Conservation (phyloP, 2,113 vertebrate species). For the Monopterus albus region DNA sequence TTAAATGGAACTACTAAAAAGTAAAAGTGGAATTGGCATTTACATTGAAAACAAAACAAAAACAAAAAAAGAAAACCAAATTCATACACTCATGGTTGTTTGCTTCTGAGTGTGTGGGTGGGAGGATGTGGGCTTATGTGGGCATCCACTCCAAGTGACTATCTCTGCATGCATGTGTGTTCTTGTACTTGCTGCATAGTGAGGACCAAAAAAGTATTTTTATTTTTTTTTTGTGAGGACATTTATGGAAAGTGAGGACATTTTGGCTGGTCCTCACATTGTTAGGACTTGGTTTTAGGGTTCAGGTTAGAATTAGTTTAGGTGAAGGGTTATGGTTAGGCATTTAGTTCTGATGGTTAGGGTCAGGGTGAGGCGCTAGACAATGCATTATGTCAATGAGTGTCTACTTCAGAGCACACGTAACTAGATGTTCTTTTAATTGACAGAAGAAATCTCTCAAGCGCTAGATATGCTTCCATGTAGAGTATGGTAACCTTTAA, state of each 20-base stretch:
- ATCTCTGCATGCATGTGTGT: neutral
- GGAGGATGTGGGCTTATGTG: slow-evolving; percentile 23
- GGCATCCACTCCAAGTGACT: slow-evolving; percentile 1
- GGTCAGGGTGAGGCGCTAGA: too few species aligned
- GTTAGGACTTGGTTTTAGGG: too few species aligned
- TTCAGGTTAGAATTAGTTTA: too few species aligned
- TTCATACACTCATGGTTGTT: neutral
- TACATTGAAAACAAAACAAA: neutral
- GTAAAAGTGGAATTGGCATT: slow-evolving; percentile 53
- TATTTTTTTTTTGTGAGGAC: too few species aligned
- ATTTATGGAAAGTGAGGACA: too few species aligned
- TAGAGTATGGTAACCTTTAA: slow-evolving; percentile 84
- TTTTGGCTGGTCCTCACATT: too few species aligned
- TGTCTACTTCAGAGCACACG: slow-evolving; percentile 53
- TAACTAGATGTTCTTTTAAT: slow-evolving; percentile 72
- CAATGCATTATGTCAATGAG: too few species aligned
- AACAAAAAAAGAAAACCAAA: too few species aligned
- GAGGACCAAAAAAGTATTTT: too few species aligned
- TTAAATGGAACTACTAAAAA: slow-evolving; percentile 48
- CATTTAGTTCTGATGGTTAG: too few species aligned
- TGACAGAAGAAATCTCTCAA: slow-evolving; percentile 75
- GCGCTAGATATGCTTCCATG: slow-evolving; percentile 65
- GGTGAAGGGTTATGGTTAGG: too few species aligned
- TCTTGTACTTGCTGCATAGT: too few species aligned
- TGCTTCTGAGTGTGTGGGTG: slow-evolving; percentile 17